These are phyloP conservation scores for Muscina levida DNA, from an alignment of 2,888 invertebrate species.

Conservation along the genomic window DNA sequence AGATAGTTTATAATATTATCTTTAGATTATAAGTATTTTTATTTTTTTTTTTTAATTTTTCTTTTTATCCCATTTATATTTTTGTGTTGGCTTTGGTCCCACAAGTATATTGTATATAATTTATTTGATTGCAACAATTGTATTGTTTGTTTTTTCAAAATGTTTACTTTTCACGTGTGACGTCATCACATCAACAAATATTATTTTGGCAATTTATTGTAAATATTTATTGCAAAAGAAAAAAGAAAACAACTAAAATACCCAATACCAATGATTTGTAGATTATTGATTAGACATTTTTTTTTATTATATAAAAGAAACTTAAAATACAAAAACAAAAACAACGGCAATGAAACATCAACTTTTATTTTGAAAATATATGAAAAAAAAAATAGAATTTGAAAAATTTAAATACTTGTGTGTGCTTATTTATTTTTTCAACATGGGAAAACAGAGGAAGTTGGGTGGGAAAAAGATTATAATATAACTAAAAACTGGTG, in stretches of 20 bases:
- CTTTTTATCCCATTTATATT: background rate
- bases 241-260: slow-evolving; percentile 2
- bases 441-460: too few species aligned
- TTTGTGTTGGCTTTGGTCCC: slow-evolving; percentile 39
- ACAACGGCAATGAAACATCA: too few species aligned
- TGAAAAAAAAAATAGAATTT: slow-evolving; percentile 35
- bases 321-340: slow-evolving; percentile 19
- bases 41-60: slow-evolving; percentile 12
- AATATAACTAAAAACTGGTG: background rate
- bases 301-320: slow-evolving; percentile 44
- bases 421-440: slow-evolving; percentile 15
- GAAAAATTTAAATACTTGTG: slow-evolving; percentile 16
- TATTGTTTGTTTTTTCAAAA: slow-evolving; percentile 42
- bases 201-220: slow-evolving; percentile 37
- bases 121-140: slow-evolving; percentile 37
- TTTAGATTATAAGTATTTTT: background rate
- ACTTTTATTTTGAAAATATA: slow-evolving; percentile 39
- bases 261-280: slow-evolving; percentile 54
- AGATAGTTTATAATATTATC: too few species aligned
- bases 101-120: slow-evolving; percentile 44
- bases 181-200: background rate
- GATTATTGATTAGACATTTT: slow-evolving; percentile 19
- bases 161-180: too few species aligned
- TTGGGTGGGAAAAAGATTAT: background rate
- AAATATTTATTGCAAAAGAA: slow-evolving; percentile 54